Evolutionary conservation across 2,888 invertebrate genomes (phyloP).

Genomic region (Erynnis tages): DNA sequence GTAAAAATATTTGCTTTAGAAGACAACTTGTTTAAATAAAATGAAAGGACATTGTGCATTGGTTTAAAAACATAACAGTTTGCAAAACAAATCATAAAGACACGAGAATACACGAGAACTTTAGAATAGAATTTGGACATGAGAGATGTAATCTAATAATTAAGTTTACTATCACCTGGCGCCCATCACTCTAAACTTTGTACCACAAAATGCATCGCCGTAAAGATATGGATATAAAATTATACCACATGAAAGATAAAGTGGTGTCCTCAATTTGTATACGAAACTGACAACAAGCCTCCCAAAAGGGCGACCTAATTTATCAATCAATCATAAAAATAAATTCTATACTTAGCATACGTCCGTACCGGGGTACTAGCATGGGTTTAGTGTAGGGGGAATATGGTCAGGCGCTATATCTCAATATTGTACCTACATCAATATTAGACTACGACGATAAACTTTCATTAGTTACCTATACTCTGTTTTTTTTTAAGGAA

Average conservation of each 20-base stretch:
- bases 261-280: constrained; percentile 25
- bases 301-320: constrained; percentile 29
- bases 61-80: too few species aligned
- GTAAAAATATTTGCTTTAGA: too few species aligned
- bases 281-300: constrained; percentile 22
- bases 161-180: constrained; percentile 30
- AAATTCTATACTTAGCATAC: constrained; percentile 54
- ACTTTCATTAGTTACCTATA: too few species aligned
- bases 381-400: constrained; percentile 43
- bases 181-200: constrained; percentile 50
- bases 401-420: constrained; percentile 46
- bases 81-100: constrained; percentile 18
- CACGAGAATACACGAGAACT: neutral
- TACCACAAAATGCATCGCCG: constrained; percentile 66
- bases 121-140: constrained; percentile 15
- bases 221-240: constrained; percentile 49
- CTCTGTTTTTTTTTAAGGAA: too few species aligned
- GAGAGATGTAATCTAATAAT: constrained; percentile 8
- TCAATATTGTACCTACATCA: too few species aligned
- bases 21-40: too few species aligned
- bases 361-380: constrained; percentile 34
- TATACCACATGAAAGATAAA: constrained; percentile 32
- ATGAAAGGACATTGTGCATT: too few species aligned
- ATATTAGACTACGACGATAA: too few species aligned
- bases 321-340: constrained; percentile 52